Conservation (phyloP, 2,888 invertebrate genomes). For the Melipona bicolor region DNA sequence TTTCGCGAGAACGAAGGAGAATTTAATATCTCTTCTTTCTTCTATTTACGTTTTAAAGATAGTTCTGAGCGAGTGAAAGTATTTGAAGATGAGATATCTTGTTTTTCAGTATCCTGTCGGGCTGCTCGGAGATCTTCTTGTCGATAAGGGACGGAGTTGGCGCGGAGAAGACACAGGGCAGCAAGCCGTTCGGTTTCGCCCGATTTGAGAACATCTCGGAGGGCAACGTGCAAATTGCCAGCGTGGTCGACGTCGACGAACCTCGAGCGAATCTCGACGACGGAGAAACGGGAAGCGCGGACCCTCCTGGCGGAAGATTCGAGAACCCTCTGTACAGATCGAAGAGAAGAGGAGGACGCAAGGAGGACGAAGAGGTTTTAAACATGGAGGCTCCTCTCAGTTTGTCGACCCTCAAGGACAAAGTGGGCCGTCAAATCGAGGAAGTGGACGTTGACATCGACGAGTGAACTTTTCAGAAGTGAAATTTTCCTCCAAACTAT, state of each 20-base stretch:
- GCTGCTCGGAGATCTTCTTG: constrained; percentile 69
- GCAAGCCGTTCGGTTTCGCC: constrained; percentile 78
- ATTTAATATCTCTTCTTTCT: no score
- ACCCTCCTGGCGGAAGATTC: constrained; percentile 73
- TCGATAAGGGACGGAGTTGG: constrained; percentile 64
- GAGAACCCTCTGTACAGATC: constrained; percentile 81
- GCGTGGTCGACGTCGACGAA: constrained; percentile 19
- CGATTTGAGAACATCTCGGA: constrained; percentile 81
- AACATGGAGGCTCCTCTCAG: constrained; percentile 71
- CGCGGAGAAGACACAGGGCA: constrained; percentile 52
- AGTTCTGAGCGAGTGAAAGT: no score
- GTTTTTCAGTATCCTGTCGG: constrained; percentile 69
- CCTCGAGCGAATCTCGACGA: neutral
- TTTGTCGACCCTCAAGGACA: constrained; percentile 70
- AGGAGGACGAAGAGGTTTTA: constrained; percentile 58
- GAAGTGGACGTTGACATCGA: constrained; percentile 62
- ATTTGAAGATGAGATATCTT: neutral
- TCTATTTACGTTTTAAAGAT: no score
- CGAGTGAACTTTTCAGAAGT: no score
- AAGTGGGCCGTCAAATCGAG: constrained; percentile 64
- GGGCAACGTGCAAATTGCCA: constrained; percentile 76
- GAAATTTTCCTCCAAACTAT: no score
- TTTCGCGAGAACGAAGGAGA: neutral
- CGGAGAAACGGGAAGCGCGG: constrained; percentile 17
- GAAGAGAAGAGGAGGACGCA: constrained; percentile 59